Percentiles rank a stretch among this genome's conserved stretches.
phyloP scores from a whole-genome alignment of 1,140 invertebrate species.

The Armadillidium nasatum region DNA sequence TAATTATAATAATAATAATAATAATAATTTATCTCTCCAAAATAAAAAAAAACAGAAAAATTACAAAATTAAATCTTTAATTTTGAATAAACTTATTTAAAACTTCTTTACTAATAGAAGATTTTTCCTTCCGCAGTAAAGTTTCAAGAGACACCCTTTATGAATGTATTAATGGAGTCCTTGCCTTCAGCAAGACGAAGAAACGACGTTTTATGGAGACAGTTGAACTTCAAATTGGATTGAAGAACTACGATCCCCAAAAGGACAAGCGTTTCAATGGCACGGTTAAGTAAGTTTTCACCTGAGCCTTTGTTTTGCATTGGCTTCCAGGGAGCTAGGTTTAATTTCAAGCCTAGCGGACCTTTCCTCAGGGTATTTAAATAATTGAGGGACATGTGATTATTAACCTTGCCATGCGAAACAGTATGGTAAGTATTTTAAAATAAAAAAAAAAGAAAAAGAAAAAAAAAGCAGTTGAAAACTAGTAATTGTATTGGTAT shows the following conservation, averaged over 20 bases:
- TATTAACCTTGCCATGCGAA: too few species aligned
- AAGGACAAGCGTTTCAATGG: conserved; percentile 99
- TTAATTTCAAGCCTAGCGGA: conserved; percentile 44
- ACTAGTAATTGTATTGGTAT: too few species aligned
- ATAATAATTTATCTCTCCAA: too few species aligned
- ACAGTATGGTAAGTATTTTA: too few species aligned
- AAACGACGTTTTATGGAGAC: conserved; percentile 95
- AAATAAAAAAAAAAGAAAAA: too few species aligned
- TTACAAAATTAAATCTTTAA: too few species aligned
- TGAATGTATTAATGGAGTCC: conserved; percentile 83
- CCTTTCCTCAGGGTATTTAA: conserved; percentile 54
- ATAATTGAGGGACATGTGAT: conserved; percentile 46
- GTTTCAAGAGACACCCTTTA: conserved; percentile 94
- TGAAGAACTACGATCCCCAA: conserved; percentile 99
- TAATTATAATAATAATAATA: too few species aligned
- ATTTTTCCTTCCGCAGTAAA: conserved; percentile 56
- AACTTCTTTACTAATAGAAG: neutral
- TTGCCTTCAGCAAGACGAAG: conserved; percentile 69
- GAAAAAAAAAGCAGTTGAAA: too few species aligned
- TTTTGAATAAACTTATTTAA: too few species aligned
- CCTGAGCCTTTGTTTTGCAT: conserved; percentile 24
- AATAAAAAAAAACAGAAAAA: too few species aligned
- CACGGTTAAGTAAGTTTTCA: conserved; percentile 85
- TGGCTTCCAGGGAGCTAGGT: conserved; percentile 22
- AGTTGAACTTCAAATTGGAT: conserved; percentile 97